Conservation (phyloP, 2,113 vertebrate species). For the Oxygymnocypris stewartii region DNA sequence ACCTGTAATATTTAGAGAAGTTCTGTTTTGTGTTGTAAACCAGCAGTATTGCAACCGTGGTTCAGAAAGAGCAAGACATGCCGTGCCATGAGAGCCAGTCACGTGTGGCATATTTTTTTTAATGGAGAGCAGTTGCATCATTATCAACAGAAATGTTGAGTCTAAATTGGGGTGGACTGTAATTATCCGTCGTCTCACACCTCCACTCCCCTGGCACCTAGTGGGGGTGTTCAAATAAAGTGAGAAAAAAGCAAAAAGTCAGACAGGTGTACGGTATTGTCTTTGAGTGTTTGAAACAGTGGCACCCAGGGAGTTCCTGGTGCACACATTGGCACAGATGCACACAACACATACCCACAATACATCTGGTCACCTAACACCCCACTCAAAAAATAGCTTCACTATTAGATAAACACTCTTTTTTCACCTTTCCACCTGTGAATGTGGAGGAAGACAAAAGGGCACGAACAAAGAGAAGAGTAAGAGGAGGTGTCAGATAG, state of each 20-base stretch:
- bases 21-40: slow-evolving; percentile 41
- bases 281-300: slow-evolving; percentile 35
- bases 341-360: slow-evolving; percentile 31
- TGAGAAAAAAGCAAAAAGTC: not conserved
- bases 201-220: slow-evolving; percentile 23
- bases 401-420: slow-evolving; percentile 1
- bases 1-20: slow-evolving; percentile 49
- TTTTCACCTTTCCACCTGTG: slow-evolving; percentile 23
- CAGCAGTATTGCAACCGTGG: slow-evolving; percentile 45
- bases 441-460: slow-evolving; percentile 35
- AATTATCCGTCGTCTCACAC: slow-evolving; percentile 42
- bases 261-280: slow-evolving; percentile 39
- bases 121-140: not conserved
- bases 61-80: slow-evolving; percentile 34
- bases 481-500: slow-evolving; percentile 36
- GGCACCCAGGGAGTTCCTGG: slow-evolving; percentile 8
- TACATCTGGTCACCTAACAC: slow-evolving; percentile 14
- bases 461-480: slow-evolving; percentile 24
- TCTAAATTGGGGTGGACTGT: not conserved
- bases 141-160: not conserved
- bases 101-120: slow-evolving; percentile 1
- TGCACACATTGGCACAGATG: slow-evolving; percentile 20
- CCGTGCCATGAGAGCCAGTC: not conserved
- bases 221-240: slow-evolving; percentile 24
- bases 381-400: slow-evolving; percentile 4